Evolutionary conservation across 2,888 invertebrate species (phyloP), one percentile per base, ranked within the genome.

Genomic region (Hermodice carunculata): DNA sequence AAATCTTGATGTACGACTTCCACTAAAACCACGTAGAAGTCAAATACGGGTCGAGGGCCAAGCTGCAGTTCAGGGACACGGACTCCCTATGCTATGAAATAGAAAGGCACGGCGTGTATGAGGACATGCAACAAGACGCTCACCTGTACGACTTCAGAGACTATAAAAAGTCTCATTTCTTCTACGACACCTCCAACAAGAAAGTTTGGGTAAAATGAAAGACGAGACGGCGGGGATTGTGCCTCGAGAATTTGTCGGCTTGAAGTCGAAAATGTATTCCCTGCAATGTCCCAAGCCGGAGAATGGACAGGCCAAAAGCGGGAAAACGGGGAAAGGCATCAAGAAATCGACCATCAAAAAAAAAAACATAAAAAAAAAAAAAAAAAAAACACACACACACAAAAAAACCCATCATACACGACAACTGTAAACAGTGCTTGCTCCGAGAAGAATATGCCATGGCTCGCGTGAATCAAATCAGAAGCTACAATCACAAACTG

Each of bases 1-100:
- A 86, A 76, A 60, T 64, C 3, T 68, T 78, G 24, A 78, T 86
- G 71, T 85, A 84, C 67, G 76, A 81, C 48, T 85, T 83, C 65
- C 77, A 81, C 66, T 84, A 81, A 61, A 70, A 76, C 58, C 77
- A 73, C 49, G 71, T 82, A 44, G 78, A 74, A 60, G 43, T 44
- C 37, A 76, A 71, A 67, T 81, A 76, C 69, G 68, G 67, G 17
- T 59, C 74, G 29, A 73, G 75, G 8, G 69, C 78, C 24, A 46
- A 56, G 29, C 37, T 67, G 24, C 59, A 71, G 19, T 80, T 76
- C 64, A 78, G 75, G 5, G 80, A 84, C 62, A 84, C 81, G 3
- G 78, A 82, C 57, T 67, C 66, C 26, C 61, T 78, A 2, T 68
- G 70, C 8, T 77, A 76, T 71, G 69, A 77, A 46, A 76, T 86